Conservation (phyloP, 2,888 invertebrate species). For the Spicauda simplicius region DNA sequence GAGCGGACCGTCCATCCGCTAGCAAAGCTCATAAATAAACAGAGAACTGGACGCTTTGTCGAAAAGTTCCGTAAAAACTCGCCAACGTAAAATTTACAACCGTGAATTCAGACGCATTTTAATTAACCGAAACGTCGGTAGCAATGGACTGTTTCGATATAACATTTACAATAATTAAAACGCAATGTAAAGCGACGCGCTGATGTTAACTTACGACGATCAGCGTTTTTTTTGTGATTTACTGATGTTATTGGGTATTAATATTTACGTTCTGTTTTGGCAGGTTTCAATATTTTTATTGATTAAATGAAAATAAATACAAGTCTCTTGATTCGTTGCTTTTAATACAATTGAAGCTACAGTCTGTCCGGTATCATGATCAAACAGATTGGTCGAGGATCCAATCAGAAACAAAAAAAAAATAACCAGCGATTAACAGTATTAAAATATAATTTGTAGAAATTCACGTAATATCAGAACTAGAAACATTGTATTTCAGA, state of each 20-base stretch:
- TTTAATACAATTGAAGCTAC: too few relatives aligned
- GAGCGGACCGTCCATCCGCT: constrained; percentile 68
- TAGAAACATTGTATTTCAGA: too few relatives aligned
- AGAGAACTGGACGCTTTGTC: constrained; percentile 77
- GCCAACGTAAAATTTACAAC: constrained; percentile 78
- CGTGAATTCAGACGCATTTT: constrained; percentile 75
- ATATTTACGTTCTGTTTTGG: too few relatives aligned
- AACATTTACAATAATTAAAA: constrained; percentile 1
- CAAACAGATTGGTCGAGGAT: too few relatives aligned
- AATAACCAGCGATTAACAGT: too few relatives aligned
- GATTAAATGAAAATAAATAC: too few relatives aligned
- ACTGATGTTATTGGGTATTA: background rate
- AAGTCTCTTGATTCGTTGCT: too few relatives aligned
- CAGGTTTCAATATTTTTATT: too few relatives aligned
- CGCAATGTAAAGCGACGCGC: background rate
- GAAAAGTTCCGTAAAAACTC: constrained; percentile 76
- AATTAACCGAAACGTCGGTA: constrained; percentile 60
- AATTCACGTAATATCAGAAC: too few relatives aligned
- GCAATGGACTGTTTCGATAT: constrained; percentile 5
- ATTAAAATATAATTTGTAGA: too few relatives aligned
- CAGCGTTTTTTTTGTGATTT: background rate
- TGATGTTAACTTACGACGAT: background rate
- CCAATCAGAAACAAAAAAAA: too few relatives aligned
- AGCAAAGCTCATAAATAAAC: constrained; percentile 83
- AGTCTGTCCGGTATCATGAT: too few relatives aligned